Evolutionary conservation across 1,140 invertebrate species (phyloP).

Genomic region (Ceratitis capitata): DNA sequence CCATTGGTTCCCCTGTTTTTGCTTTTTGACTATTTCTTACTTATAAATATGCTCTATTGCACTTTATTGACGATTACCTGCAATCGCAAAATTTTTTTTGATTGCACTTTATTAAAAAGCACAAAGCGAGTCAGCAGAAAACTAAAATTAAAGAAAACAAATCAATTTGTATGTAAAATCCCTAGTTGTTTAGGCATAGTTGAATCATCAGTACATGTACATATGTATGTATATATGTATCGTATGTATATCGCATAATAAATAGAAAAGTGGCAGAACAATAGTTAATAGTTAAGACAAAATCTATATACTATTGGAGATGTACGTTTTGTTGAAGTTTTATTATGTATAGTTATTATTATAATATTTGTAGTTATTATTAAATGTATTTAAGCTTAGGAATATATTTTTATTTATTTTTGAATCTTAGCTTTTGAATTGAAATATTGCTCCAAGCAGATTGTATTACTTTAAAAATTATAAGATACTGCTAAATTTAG

Average conservation of each 20-base stretch:
- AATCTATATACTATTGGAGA: too few relatives aligned
- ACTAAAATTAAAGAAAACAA: background rate
- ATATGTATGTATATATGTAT: background rate
- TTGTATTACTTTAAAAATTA: too few relatives aligned
- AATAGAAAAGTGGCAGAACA: too few relatives aligned
- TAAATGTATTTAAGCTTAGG: too few relatives aligned
- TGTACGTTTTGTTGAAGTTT: background rate
- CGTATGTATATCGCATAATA: background rate
- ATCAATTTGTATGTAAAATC: background rate
- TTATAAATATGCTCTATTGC: background rate
- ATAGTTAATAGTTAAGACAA: too few relatives aligned
- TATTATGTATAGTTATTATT: too few relatives aligned
- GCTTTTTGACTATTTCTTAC: background rate
- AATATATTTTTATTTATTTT: too few relatives aligned
- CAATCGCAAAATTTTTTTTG: background rate
- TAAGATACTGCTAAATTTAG: too few relatives aligned
- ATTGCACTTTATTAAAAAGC: background rate
- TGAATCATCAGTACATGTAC: background rate
- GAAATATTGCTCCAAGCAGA: too few relatives aligned
- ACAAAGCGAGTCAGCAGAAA: background rate
- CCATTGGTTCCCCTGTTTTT: background rate
- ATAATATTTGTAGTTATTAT: too few relatives aligned
- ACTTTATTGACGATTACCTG: background rate
- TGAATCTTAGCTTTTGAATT: too few relatives aligned
- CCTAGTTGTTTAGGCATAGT: background rate